Evolutionary conservation across 2,113 vertebrate species (phyloP), one percentile per base, ranked within the genome.

Genomic region (Zosterops lateralis): DNA sequence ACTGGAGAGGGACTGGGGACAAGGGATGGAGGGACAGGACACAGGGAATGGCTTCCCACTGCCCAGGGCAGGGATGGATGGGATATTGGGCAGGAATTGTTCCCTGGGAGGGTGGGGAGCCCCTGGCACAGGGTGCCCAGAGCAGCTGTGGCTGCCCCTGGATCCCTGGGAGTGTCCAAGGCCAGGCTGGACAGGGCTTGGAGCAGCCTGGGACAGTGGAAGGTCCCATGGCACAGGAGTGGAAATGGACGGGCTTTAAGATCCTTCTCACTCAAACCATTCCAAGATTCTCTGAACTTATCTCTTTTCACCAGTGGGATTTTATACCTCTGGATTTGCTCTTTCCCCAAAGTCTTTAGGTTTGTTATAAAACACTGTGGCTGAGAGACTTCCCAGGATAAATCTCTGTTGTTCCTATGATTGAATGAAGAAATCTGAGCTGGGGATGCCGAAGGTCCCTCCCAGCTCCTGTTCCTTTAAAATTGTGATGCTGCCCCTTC

Each of bases 161-260:
- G 29, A 84, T 17, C 68, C 60, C 70, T 74, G 81, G 50, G 3
- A 84, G 70, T 57, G 81, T 0, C 42, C 81, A 9, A 40, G 34
- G 42, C 17, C 48, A 31, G 68, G 40, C 0, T 64, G 68, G 56
- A 34, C 14, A 28, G 51, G 28, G 47, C 13, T 24, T 1, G 61
- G 81, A 38, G 48, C 40, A 32, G 3, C 57, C 58, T 73, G 81
- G 70, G 34, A n/a, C 3, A n/a, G 42, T 29, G 50, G 60, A 0
- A 74, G 70, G 42, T 84, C 58, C 50, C 68, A 64, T 7, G 48
- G n/a, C 57, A 21, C 67, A 26, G 38, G 45, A 32, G 14, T 32
- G 42, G 9, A 0, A n/a, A 1, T 56, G 50, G 34, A 0, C 7
- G 50, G 10, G 3, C 2, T 45, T 45, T 72, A 1, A 25, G 6